Percentiles rank a stretch among this genome's conserved stretches.
These are phyloP conservation scores for Sclerodermus sp. DNA, from an alignment of 2,888 invertebrate genomes.

Conservation along the genomic window DNA sequence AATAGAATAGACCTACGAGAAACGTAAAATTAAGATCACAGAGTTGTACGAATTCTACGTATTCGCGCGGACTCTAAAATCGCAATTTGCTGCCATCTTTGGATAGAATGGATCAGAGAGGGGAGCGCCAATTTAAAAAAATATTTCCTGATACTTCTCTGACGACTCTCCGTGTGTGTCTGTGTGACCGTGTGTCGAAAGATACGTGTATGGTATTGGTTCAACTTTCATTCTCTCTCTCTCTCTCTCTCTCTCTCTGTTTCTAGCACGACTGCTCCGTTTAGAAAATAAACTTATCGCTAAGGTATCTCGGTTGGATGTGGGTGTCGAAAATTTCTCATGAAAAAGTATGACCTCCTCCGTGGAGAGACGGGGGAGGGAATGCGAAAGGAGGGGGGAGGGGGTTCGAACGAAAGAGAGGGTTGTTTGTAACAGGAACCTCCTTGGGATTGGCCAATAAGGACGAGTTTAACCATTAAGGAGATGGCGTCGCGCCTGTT, in stretches of 20 bases:
- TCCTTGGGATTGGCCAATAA: not conserved
- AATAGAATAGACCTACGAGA: constrained; percentile 20
- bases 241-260: no score
- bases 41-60: constrained; percentile 31
- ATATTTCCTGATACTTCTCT: constrained; percentile 25
- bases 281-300: constrained; percentile 21
- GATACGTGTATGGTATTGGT: no score
- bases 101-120: constrained; percentile 18
- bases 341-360: no score
- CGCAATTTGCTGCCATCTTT: constrained; percentile 12
- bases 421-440: constrained; percentile 7
- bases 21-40: constrained; percentile 34
- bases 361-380: not conserved
- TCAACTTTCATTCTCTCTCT: constrained; percentile 2
- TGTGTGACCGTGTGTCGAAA: no score
- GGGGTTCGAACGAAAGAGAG: constrained; percentile 12
- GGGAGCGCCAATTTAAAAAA: constrained; percentile 24
- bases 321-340: not conserved
- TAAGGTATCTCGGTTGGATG: constrained; percentile 25
- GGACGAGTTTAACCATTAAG: not conserved
- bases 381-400: constrained; percentile 14
- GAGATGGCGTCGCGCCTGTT: constrained; percentile 14
- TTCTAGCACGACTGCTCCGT: constrained; percentile 4
- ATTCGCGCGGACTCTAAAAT: constrained; percentile 15
- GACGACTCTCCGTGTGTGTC: not conserved